phyloP scores from a whole-genome alignment of 1,140 invertebrate genomes.

The Homalodisca vitripennis region DNA sequence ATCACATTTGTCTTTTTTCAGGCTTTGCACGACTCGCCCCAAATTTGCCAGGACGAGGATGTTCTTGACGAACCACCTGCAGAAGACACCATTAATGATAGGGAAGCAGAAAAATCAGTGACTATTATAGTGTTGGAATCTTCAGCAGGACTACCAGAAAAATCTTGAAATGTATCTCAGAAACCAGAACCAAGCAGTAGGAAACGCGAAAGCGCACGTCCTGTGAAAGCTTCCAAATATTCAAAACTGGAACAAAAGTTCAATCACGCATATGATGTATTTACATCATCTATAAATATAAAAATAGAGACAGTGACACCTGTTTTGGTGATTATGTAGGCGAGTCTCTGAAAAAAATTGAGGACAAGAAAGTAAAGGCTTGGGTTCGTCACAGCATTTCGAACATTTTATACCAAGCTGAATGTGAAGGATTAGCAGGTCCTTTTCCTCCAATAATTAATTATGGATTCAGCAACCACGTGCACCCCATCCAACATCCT shows the following conservation, averaged over 20 bases:
- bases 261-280: constrained; percentile 16
- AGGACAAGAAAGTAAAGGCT: background rate
- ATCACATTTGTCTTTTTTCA: too few species aligned
- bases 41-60: too few species aligned
- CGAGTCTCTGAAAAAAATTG: constrained; percentile 2
- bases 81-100: background rate
- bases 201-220: background rate
- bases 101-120: background rate
- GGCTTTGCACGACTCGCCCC: too few species aligned
- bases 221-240: background rate
- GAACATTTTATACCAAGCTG: constrained; percentile 5
- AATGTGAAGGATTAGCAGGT: background rate
- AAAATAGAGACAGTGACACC: background rate
- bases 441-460: background rate
- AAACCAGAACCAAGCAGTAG: background rate
- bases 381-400: constrained; percentile 1
- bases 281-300: background rate
- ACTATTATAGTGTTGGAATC: too few species aligned
- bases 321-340: constrained; percentile 21
- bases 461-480: too few species aligned
- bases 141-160: too few species aligned
- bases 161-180: too few species aligned
- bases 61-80: background rate
- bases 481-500: too few species aligned
- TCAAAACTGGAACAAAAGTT: background rate